Evolutionary conservation across 2,888 invertebrate genomes (phyloP), one percentile per base, ranked within the genome.

Genomic region (Limulus polyphemus): DNA sequence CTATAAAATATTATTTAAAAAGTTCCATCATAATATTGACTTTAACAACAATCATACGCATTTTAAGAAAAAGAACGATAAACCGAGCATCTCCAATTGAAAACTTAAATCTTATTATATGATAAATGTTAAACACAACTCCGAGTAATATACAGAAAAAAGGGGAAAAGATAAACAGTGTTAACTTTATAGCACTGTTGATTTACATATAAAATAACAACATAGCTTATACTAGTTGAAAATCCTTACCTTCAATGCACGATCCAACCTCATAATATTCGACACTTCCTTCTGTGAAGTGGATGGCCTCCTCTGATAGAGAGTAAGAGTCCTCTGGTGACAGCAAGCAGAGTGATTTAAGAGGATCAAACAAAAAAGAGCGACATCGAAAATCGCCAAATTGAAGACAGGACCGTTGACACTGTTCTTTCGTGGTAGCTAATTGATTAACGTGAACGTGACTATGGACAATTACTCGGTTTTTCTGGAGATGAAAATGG

Each of bases 191-290:
- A 32, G 32, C 32, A 32, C 32, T 32, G 32, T 32, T 32, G 32
- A 32, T 32, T 32, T 32, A 32, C 7, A 32, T 32, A 32, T 32
- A 3, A 32, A 32, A 32, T 32, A 32, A 32, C 7, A 32, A 32
- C 32, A 32, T 32, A n/a, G 2, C 7, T 32, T 32, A 32, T 32
- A 32, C 32, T 32, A 32, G 32, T 7, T 32, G 5, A 32, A 32
- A 32, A 32, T 3, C 32, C 62, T 60, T 47, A 64, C 66, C 64
- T 49, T 66, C 66, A 13, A 66, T 62, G 47, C 66, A 66, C 1
- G 66, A 66, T 47, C 61, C 63, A 49, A 60, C 62, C 49, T 64
- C 64, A 49, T 62, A 64, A 32, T 57, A 63, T 12, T 32, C 55
- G 1, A 48, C 55, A 4, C 47, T 58, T 1, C 13, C 10, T 52